Evolutionary conservation across 2,888 invertebrate genomes (phyloP).

Genomic region (Eulithis testata): DNA sequence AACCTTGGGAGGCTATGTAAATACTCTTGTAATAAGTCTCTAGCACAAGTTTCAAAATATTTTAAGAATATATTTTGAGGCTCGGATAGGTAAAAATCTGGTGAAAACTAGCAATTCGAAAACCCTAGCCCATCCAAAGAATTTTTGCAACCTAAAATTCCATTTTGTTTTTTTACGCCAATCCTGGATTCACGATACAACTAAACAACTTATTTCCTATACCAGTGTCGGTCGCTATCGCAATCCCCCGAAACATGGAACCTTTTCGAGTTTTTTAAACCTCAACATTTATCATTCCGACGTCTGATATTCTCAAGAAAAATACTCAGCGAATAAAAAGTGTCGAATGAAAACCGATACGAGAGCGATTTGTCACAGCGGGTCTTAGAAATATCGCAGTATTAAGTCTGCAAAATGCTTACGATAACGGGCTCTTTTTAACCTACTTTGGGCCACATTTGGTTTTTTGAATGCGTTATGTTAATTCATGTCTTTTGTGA

Average conservation of each 20-base stretch:
- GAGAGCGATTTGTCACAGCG: conserved; percentile 57
- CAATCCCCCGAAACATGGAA: conserved; percentile 18
- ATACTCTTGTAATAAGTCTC: conserved; percentile 25
- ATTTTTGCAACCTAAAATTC: background rate
- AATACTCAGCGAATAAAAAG: conserved; percentile 56
- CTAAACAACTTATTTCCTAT: conserved; percentile 10
- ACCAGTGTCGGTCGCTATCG: conserved; percentile 1
- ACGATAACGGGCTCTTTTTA: conserved; percentile 27
- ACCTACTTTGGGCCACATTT: conserved; percentile 25
- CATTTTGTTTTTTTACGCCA: background rate
- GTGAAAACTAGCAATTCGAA: background rate
- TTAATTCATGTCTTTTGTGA: conserved; percentile 27
- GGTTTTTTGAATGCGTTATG: conserved; percentile 30
- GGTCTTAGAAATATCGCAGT: conserved; percentile 48
- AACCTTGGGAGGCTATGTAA: conserved; percentile 33
- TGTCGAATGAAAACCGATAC: conserved; percentile 56
- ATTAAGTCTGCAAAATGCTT: conserved; percentile 33
- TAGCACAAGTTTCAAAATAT: conserved; percentile 6
- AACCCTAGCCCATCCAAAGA: background rate
- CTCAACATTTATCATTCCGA: conserved; percentile 50
- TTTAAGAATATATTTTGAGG: too few species aligned
- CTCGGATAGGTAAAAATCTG: too few species aligned
- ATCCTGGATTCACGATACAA: conserved; percentile 9
- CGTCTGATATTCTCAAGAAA: conserved; percentile 44
- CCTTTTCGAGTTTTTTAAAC: conserved; percentile 31